Percentiles rank a stretch among this genome's conserved stretches.
Conservation (phyloP, 1,140 invertebrate species). For the Drosophila tristis region DNA sequence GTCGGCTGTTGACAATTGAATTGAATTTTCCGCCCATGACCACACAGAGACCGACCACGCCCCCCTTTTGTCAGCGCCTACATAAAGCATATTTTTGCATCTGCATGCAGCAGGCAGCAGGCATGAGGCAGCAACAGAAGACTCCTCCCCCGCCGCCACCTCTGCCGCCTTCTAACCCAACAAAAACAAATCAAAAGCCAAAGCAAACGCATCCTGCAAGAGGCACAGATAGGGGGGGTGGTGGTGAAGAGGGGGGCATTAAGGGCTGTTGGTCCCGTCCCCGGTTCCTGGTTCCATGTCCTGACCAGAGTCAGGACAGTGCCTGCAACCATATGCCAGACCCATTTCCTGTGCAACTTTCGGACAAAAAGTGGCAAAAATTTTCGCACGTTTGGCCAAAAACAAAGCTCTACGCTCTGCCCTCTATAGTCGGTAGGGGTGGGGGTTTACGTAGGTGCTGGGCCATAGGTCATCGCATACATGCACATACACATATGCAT, state of each 20-base stretch:
- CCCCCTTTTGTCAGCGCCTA: conserved; percentile 53
- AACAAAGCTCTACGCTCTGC: conserved; percentile 51
- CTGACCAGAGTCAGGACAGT: conserved; percentile 23
- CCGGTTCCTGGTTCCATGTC: conserved; percentile 14
- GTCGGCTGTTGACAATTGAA: conserved; percentile 78
- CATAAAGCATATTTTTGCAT: conserved; percentile 77
- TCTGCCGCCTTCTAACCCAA: conserved; percentile 37
- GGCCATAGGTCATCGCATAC: conserved; percentile 14
- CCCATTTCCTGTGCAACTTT: conserved; percentile 79
- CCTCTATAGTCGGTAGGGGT: background rate
- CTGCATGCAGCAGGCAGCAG: conserved; percentile 68
- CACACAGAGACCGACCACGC: conserved; percentile 45
- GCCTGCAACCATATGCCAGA: conserved; percentile 59
- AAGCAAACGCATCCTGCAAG: conserved; percentile 23
- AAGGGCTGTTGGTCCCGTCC: conserved; percentile 22
- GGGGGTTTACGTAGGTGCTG: conserved; percentile 11
- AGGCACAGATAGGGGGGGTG: no score
- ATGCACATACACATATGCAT: conserved; percentile 1
- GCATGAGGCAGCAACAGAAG: conserved; percentile 26
- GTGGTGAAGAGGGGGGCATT: conserved; percentile 18
- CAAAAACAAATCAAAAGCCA: conserved; percentile 61
- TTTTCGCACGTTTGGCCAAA: conserved; percentile 78
- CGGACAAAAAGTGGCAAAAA: conserved; percentile 78
- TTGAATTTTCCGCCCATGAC: conserved; percentile 71
- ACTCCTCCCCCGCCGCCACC: background rate